Evolutionary conservation across 1,140 invertebrate species (phyloP).

Genomic region (Hestina assimilis): DNA sequence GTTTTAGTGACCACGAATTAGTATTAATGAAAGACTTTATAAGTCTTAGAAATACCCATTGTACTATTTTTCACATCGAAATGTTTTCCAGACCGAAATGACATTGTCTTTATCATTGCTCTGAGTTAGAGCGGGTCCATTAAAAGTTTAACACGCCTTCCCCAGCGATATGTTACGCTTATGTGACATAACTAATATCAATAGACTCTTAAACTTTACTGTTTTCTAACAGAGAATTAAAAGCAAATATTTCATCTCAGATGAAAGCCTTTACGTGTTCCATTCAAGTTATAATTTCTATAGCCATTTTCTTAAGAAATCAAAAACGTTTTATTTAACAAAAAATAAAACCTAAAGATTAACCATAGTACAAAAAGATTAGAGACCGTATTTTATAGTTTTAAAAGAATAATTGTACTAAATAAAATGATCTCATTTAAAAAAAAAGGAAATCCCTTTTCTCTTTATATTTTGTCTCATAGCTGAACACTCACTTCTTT

Average conservation of each 20-base stretch:
- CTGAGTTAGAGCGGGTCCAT: constrained; percentile 27
- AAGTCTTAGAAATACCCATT: neutral
- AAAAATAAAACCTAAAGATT: no score
- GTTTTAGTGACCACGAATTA: no score
- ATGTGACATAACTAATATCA: constrained; percentile 20
- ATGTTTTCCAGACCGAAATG: constrained; percentile 16
- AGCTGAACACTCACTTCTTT: constrained; percentile 6
- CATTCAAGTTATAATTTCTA: no score
- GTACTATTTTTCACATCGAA: no score
- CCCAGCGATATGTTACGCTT: constrained; percentile 23
- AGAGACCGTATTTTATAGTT: no score
- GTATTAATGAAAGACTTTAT: no score
- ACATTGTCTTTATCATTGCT: constrained; percentile 24
- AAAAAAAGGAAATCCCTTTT: neutral
- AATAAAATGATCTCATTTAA: no score
- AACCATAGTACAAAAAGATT: no score
- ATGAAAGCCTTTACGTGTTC: neutral
- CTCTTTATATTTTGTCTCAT: neutral
- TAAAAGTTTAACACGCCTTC: constrained; percentile 35
- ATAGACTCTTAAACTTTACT: neutral
- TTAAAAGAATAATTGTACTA: no score
- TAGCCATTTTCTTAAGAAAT: no score
- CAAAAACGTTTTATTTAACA: no score
- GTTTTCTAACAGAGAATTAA: neutral
- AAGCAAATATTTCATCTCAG: neutral